These are phyloP conservation scores for Dicrostonyx torquatus DNA, from an alignment of 2,797 vertebrate genomes.

Conservation along the genomic window DNA sequence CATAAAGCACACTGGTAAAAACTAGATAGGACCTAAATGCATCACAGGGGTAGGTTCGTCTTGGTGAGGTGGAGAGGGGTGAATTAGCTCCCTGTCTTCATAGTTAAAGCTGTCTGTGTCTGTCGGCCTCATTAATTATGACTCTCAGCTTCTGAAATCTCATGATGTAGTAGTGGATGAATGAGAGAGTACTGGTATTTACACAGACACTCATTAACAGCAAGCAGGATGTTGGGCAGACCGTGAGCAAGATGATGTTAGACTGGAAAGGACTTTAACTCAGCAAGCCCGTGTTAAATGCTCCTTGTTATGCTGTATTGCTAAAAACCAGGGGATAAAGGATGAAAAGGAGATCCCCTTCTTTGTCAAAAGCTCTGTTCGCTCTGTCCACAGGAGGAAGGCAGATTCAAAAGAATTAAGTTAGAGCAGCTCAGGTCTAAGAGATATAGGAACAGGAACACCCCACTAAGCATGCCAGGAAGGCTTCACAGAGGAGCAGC, in stretches of 20 bases:
- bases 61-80: not conserved
- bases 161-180: not conserved
- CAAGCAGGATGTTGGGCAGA: constrained; percentile 1
- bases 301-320: not conserved
- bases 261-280: not conserved
- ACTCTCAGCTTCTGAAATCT: constrained; percentile 34
- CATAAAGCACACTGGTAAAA: constrained; percentile 50
- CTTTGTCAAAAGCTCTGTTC: not conserved
- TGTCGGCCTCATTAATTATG: constrained; percentile 44
- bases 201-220: not conserved
- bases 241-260: not conserved
- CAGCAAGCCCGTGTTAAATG: not conserved
- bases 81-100: not conserved
- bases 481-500: not conserved
- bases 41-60: constrained; percentile 16
- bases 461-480: not conserved
- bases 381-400: not conserved
- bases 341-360: not conserved
- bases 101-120: not conserved
- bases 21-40: constrained; percentile 51
- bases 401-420: not conserved
- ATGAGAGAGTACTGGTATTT: not conserved
- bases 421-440: not conserved
- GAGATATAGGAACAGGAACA: not conserved
- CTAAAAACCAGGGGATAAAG: not conserved